These are phyloP conservation scores for Eubasilissa regina DNA, from an alignment of 1,140 invertebrate genomes.

Conservation along the genomic window DNA sequence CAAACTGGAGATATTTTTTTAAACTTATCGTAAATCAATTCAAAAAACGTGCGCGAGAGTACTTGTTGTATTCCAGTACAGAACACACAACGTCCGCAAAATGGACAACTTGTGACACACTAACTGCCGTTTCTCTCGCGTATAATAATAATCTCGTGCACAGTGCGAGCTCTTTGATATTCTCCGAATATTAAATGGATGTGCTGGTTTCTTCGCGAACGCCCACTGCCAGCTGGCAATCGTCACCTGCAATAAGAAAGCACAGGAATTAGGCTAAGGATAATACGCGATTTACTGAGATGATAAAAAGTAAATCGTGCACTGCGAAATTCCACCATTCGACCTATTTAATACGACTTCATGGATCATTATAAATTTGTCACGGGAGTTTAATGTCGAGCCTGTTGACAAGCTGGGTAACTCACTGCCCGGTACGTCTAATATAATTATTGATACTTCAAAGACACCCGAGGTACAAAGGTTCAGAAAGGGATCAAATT, in stretches of 20 bases:
- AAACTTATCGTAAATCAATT: no score
- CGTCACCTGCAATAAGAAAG: constrained; percentile 45
- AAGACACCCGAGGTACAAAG: no score
- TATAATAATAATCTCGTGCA: constrained; percentile 26
- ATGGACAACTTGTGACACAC: constrained; percentile 24
- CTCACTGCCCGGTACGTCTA: no score
- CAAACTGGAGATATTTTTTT: no score
- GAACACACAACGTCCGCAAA: no score
- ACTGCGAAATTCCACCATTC: not conserved
- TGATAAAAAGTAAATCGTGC: constrained; percentile 11
- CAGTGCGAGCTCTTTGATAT: constrained; percentile 21
- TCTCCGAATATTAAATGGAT: not conserved
- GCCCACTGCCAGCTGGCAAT: constrained; percentile 25
- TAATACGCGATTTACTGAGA: not conserved
- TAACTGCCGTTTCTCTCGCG: constrained; percentile 7
- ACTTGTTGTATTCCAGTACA: no score
- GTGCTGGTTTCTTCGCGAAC: constrained; percentile 23
- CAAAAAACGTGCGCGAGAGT: no score
- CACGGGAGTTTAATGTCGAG: not conserved
- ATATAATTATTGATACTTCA: no score
- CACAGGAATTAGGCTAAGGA: constrained; percentile 35
- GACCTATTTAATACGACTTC: constrained; percentile 8
- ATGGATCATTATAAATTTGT: constrained; percentile 4
- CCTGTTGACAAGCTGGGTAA: no score
- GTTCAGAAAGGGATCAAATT: no score